Conservation (phyloP, 2,888 invertebrate genomes). For the Cyclophora punctaria region DNA sequence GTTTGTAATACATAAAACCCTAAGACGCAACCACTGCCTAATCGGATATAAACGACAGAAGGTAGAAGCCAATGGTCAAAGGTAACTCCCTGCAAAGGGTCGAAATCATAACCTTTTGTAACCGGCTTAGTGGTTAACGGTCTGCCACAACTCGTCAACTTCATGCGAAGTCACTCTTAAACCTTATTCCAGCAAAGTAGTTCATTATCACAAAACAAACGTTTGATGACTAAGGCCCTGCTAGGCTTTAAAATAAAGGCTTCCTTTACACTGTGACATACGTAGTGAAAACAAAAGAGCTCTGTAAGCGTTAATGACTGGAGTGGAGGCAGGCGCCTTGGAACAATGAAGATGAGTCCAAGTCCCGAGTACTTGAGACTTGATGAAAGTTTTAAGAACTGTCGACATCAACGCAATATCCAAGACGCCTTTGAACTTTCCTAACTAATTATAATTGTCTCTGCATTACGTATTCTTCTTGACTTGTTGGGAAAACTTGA, state of each 20-base stretch:
- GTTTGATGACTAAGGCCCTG: background rate
- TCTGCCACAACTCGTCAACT: too few species aligned
- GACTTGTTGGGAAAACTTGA: too few species aligned
- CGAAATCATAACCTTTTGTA: too few species aligned
- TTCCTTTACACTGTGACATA: constrained; percentile 33
- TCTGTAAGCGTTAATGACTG: constrained; percentile 47
- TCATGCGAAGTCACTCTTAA: too few species aligned
- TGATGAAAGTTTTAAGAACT: constrained; percentile 41
- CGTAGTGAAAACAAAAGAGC: constrained; percentile 40
- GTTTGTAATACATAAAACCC: too few species aligned
- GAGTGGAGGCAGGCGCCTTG: constrained; percentile 37
- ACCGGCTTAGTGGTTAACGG: too few species aligned
- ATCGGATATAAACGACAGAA: too few species aligned
- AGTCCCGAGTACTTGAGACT: constrained; percentile 33
- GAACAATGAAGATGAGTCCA: constrained; percentile 43
- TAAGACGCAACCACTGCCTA: too few species aligned
- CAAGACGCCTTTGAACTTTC: constrained; percentile 21
- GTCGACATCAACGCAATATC: constrained; percentile 14
- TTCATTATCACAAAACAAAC: too few species aligned
- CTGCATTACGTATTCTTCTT: constrained; percentile 12
- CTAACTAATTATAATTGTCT: constrained; percentile 18
- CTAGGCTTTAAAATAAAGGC: constrained; percentile 34
- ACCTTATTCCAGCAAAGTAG: too few species aligned
- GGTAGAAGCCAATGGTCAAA: too few species aligned
- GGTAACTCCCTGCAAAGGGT: too few species aligned